Conservation (phyloP, 2,113 vertebrate species). For the Oenanthe melanoleuca region DNA sequence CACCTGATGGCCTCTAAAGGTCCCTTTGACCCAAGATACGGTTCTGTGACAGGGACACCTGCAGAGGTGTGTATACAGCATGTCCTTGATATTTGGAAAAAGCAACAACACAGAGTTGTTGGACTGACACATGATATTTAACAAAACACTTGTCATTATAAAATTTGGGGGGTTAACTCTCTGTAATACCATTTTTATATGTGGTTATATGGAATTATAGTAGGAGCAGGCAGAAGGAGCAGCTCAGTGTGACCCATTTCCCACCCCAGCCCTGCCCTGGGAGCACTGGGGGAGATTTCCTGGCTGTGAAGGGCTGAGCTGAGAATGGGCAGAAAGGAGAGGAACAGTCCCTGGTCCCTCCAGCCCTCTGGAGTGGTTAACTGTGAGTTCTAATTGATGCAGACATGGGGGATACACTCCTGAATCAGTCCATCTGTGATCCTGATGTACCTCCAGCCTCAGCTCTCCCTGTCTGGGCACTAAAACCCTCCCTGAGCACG, state of each 20-base stretch:
- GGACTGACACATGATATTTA: background rate
- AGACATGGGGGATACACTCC: rapidly evolving
- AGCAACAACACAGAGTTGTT: background rate
- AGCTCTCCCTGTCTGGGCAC: background rate
- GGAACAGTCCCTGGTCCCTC: background rate
- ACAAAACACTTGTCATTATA: background rate
- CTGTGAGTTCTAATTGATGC: background rate
- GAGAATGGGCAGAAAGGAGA: background rate
- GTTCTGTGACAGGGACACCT: background rate
- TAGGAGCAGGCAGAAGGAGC: background rate
- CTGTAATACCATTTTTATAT: rapidly evolving
- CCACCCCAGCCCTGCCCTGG: background rate
- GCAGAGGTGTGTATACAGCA: rapidly evolving
- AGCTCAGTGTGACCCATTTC: background rate
- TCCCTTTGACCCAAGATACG: background rate
- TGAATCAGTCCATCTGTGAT: rapidly evolving
- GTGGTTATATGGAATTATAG: rapidly evolving
- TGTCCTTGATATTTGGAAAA: background rate
- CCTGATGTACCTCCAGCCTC: background rate
- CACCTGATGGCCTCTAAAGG: background rate
- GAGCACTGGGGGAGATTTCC: background rate
- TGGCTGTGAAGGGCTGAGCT: background rate
- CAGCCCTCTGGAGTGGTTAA: background rate
- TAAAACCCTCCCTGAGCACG: background rate
- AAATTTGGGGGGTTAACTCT: rapidly evolving